Base-by-base conservation (phyloP, 2,888 invertebrate species). In the Drosophila hamatofila region DNA sequence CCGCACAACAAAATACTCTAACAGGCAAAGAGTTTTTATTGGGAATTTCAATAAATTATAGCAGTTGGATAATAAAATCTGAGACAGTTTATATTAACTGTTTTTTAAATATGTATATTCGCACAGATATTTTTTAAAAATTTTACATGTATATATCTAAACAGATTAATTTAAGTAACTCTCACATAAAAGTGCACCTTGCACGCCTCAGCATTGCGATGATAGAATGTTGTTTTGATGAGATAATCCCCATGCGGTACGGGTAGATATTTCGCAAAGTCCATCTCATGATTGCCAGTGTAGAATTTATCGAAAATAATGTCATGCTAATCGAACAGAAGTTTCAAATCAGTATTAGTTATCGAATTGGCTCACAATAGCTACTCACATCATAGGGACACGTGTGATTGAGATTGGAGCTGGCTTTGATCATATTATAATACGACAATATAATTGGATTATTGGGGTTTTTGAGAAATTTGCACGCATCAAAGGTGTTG, bases 401-500 rank as follows among this genome's bases (percentile, higher is more conserved):
- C 1, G 55, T 65, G n/a, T 78, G 78, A 75, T 79, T 75, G 1
- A 75, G 0, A 51, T 79, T 78, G 3, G 64, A 56, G 23, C 0
- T 2, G 6, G 27, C 9, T 9, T 46, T 57, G 5, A 66, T 16
- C 0, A 23, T 42, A 12, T 55, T 44, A 11, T 41, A 78, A 9
- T 64, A 25, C 9, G 44, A 6, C 1, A 46, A 55, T 0, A 52
- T 0, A n/a, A 75, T 1, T 0, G 42, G 27, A 61, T 72, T 25
- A 1, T 16, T 14, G 2, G 7, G 49, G 0, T 52, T 35, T 18
- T 6, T 78, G 0, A 83, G 0, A 42, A 63, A 82, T 7, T 64
- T 46, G 35, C 84, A 82, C 0, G 8, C 63, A 63, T 81, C 81
- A 7, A 54, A 12, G 2, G 44, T 55, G 0, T 39, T 3, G 27